Conservation (phyloP, 2,113 vertebrate genomes). For the Galemys pyrenaicus region DNA sequence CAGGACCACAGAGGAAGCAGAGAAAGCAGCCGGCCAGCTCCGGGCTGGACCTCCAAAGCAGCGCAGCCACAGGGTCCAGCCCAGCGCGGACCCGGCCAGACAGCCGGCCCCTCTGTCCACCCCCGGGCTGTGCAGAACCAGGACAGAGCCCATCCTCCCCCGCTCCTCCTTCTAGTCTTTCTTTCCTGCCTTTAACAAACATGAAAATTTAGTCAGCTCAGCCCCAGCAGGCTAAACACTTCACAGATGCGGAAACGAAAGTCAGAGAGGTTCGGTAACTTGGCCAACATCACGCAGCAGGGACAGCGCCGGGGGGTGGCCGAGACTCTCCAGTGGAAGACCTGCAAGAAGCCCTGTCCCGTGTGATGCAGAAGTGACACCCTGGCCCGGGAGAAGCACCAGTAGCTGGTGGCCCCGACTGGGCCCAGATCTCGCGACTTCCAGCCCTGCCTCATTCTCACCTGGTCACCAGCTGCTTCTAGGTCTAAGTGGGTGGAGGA, state of each 20-base stretch:
- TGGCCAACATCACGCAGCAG: neutral
- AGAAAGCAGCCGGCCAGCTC: neutral
- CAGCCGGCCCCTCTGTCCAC: neutral
- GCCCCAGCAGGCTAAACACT: neutral
- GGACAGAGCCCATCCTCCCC: no score
- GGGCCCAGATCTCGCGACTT: neutral
- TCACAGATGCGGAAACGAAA: neutral
- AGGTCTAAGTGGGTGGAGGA: neutral
- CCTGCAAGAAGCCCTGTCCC: accelerated
- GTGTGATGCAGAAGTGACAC: accelerated
- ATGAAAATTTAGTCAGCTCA: no score
- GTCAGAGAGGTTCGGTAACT: accelerated
- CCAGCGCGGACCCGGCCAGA: neutral
- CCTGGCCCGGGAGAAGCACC: accelerated
- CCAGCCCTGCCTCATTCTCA: neutral
- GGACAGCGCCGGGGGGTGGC: no score
- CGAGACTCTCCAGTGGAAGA: neutral
- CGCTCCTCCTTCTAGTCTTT: no score
- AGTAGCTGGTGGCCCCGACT: accelerated
- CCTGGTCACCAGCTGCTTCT: accelerated
- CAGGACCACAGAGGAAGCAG: conserved; percentile 19
- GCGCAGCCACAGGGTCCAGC: neutral
- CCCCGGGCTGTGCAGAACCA: neutral
- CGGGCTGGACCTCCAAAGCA: neutral
- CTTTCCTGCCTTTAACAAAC: neutral